phyloP scores from a whole-genome alignment of 2,797 vertebrate species.

The Buceros bicornis region DNA sequence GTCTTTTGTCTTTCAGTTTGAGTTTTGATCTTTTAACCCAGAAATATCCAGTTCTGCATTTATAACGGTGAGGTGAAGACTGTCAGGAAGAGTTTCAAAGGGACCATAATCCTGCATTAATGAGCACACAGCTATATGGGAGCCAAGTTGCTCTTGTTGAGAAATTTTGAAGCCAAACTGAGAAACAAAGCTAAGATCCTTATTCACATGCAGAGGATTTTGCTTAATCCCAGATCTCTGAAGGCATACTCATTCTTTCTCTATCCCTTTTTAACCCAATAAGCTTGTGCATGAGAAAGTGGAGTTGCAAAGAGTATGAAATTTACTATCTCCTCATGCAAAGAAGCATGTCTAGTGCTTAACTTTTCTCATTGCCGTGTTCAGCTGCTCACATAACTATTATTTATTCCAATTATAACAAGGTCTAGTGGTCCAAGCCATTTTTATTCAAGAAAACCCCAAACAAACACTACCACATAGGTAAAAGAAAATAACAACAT shows the following conservation, averaged over 20 bases:
- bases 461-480: neutral
- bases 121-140: slow-evolving; percentile 40
- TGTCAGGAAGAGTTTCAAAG: slow-evolving; percentile 62
- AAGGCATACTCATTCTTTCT: slow-evolving; percentile 43
- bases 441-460: neutral
- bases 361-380: neutral
- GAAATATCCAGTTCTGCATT: slow-evolving; percentile 32
- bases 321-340: neutral
- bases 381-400: neutral
- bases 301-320: neutral
- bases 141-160: slow-evolving; percentile 61
- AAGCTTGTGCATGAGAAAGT: slow-evolving; percentile 17
- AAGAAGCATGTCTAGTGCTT: neutral
- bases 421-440: neutral
- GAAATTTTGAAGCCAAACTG: slow-evolving; percentile 62
- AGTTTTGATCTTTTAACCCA: slow-evolving; percentile 53
- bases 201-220: slow-evolving; percentile 58
- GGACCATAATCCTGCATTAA: slow-evolving; percentile 71
- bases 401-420: neutral
- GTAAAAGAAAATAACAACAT: neutral
- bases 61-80: slow-evolving; percentile 46
- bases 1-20: slow-evolving; percentile 51
- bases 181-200: slow-evolving; percentile 57
- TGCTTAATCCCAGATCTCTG: slow-evolving; percentile 66
- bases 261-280: slow-evolving; percentile 34